Evolutionary conservation across 1,140 invertebrate genomes (phyloP), one percentile per base, ranked within the genome.

Genomic region (Apis cerana): DNA sequence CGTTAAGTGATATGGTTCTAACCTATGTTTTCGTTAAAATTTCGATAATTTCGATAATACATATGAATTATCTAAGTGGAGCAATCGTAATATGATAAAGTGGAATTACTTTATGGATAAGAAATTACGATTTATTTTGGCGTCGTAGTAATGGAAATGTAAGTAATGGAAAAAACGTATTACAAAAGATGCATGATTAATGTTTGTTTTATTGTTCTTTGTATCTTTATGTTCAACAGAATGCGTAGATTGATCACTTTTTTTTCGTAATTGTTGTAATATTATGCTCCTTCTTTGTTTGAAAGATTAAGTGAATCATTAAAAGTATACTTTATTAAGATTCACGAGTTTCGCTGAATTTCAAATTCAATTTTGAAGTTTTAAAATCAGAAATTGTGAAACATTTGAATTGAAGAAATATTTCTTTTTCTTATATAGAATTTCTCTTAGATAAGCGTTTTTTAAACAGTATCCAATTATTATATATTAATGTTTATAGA

Each of bases 61-160:
- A 27, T 54, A 54, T 54, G 52, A 54, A 54, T 64, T 64, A 64
- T 64, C 62, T 33, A 64, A 64, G 62, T 64, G 17, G 62, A 64
- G 1, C 62, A 64, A 64, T 64, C 62, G 15, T 64, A 13, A 23
- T 43, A 17, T 17, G 9, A 33, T 64, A 64, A 64, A 64, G 23
- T 64, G 23, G 62, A 33, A 64, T 33, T 64, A 64, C 19, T 15
- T 17, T 19, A 23, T 64, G 27, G 27, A 3, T 23, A 64, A 15
- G 62, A 17, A 33, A 33, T 64, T 64, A 9, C 19, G 62, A 9
- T 1, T 33, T 10, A 15, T 13, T 33, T 9, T 33, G 62, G 9
- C 1, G 62, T 11, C 27, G 15, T 19, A 17, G n/a, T n/a, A n/a
- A n/a, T n/a, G n/a, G n/a, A n/a, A n/a, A n/a, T 1, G 9, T 17